These are phyloP conservation scores for Microcebus ravelobensis DNA, from an alignment of 2,113 vertebrate genomes.

Conservation along the genomic window DNA sequence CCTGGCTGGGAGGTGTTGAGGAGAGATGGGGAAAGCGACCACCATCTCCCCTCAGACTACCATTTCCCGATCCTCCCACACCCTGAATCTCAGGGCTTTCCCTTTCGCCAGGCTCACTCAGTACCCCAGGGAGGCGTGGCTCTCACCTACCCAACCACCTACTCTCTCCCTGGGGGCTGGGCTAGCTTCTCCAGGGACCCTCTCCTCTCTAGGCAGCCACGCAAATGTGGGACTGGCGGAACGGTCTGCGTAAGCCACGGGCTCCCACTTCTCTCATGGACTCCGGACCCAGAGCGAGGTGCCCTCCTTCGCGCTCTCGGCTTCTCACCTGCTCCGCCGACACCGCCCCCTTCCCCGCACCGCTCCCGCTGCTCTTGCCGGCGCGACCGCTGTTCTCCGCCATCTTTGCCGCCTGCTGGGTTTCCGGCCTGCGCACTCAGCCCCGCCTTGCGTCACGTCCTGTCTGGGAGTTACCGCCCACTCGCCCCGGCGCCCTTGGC, in stretches of 20 bases:
- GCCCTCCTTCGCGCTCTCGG: not conserved
- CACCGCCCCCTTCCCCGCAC: constrained; percentile 57
- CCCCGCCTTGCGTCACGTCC: constrained; percentile 63
- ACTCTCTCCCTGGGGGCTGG: not conserved
- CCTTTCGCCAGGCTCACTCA: not conserved
- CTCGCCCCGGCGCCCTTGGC: not conserved
- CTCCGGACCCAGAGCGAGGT: not conserved
- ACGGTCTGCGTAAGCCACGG: not conserved
- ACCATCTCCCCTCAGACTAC: not conserved
- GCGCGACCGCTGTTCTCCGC: constrained; percentile 71
- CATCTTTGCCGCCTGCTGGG: constrained; percentile 68
- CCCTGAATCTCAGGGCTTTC: not conserved
- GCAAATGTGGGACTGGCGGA: not conserved
- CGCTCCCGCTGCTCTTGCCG: constrained; percentile 70
- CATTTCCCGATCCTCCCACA: not conserved
- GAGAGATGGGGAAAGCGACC: not conserved
- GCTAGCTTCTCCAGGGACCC: not conserved
- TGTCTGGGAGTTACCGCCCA: not conserved
- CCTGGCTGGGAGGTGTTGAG: not conserved
- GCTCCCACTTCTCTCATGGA: fast-evolving
- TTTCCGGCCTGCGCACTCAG: not conserved
- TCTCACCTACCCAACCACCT: not conserved
- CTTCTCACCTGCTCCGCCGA: constrained; percentile 78
- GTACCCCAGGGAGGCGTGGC: not conserved
- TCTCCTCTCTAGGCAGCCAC: not conserved